Evolutionary conservation across 2,113 vertebrate species (phyloP).

Genomic region (Uria lomvia): DNA sequence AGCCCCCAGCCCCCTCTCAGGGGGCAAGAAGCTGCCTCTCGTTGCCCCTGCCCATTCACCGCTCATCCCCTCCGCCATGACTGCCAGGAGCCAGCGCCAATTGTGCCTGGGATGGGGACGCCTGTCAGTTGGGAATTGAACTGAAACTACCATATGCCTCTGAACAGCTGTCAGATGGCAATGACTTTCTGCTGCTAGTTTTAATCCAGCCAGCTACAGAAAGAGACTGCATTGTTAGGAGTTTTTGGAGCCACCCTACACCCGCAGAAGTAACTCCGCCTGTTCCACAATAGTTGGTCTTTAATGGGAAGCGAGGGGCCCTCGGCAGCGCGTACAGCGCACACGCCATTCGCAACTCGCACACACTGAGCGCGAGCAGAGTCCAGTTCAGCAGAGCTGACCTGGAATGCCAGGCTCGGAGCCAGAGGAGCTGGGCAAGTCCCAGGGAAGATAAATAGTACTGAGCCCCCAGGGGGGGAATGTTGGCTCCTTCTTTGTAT

Average conservation of each 20-base stretch:
- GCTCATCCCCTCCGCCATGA: neutral
- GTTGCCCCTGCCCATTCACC: neutral
- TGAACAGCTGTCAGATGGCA: conserved; percentile 61
- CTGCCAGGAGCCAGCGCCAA: conserved; percentile 30
- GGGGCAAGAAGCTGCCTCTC: neutral
- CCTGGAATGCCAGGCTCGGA: conserved; percentile 36
- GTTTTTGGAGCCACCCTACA: neutral
- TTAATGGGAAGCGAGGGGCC: neutral
- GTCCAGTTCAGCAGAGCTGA: neutral
- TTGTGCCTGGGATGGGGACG: neutral
- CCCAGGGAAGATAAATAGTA: conserved; percentile 59
- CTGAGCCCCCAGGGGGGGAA: neutral
- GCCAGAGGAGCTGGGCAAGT: conserved; percentile 49
- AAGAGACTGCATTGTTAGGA: neutral
- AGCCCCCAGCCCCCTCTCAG: neutral
- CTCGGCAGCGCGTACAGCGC: accelerated
- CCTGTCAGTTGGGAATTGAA: conserved; percentile 33
- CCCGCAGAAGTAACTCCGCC: neutral
- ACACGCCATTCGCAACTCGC: neutral
- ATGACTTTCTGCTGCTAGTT: conserved; percentile 41
- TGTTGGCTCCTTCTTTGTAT: conserved; percentile 32
- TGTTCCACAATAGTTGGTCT: neutral
- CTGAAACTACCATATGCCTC: conserved; percentile 50
- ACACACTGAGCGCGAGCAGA: neutral
- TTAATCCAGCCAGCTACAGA: conserved; percentile 41